Evolutionary conservation across 1,140 invertebrate species (phyloP), one percentile per base, ranked within the genome.

Genomic region (Schmidtea mediterranea): DNA sequence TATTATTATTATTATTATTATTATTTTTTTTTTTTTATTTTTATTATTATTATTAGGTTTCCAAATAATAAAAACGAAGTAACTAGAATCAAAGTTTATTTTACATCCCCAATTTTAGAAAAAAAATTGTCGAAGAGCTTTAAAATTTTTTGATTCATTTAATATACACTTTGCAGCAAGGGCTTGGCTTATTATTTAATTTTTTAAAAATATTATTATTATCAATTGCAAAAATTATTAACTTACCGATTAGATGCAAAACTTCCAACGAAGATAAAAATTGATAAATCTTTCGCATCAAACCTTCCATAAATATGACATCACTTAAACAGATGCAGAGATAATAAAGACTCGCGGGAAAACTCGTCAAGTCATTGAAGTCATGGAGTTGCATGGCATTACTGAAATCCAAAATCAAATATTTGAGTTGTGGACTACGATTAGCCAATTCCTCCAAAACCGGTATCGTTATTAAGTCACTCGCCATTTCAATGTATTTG

Each of bases 281-380:
- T 61, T 94, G 95, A 63, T 98, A 97, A 53, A 97, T 95, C 67
- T 97, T 90, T 51, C 92, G 70, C 84, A 98, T 95, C 61, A 98
- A 97, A n/a, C 90, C 92, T 66, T 98, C 92, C 79, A 98, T 87
- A 65, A 98, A 98, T 60, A 98, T 98, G 43, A 97, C 90, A 65
- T 97, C 90, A 0, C 86, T 94, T 1, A 98, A 68, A 57, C 90
- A 97, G 56, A 98, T 82, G 62, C 87, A 94, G 68, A 98, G 75
- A 58, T 86, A 90, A 23, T 77, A 75, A 5, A 98, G 67, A 62
- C 94, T 94, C n/a, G 87, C 90, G 12, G 92, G 92, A 67, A 97
- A 97, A 6, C 82, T 78, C 23, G 90, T 83, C 70, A 97, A 77
- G 61, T 98, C 90, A 49, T 83, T 92, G 84, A 46, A 49, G 21